Conservation (phyloP, 2,797 vertebrate species). For the Lagorchestes hirsutus region DNA sequence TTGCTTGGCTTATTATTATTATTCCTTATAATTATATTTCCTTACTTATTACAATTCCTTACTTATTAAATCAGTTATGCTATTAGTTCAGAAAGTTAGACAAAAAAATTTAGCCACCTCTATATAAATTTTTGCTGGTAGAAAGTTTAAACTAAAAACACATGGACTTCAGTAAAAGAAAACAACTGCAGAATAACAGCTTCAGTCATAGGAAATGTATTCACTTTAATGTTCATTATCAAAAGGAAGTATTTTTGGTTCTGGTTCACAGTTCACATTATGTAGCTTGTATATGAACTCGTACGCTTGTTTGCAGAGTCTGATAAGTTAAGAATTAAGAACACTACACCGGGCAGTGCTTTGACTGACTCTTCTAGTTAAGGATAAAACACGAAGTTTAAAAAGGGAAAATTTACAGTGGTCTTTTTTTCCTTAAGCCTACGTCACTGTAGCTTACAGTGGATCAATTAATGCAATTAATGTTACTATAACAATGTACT, state of each 20-base stretch:
- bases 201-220: constrained; percentile 38
- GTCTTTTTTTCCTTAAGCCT: neutral
- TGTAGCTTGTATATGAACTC: neutral
- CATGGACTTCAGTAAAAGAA: neutral
- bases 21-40: neutral
- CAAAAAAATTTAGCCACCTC: constrained; percentile 12
- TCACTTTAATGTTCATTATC: constrained; percentile 14
- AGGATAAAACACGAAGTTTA: constrained; percentile 27
- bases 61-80: constrained; percentile 45
- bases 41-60: constrained; percentile 6
- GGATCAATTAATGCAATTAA: neutral
- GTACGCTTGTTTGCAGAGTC: constrained; percentile 1
- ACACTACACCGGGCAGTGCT: constrained; percentile 32
- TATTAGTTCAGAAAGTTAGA: constrained; percentile 8
- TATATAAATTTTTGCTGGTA: neutral
- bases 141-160: constrained; percentile 9
- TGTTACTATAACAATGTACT: neutral
- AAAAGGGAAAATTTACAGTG: constrained; percentile 35
- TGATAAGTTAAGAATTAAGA: constrained; percentile 24
- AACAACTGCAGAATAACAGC: neutral
- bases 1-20: constrained; percentile 2
- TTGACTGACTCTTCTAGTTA: constrained; percentile 21
- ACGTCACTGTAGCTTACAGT: neutral
- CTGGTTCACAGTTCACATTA: constrained; percentile 18
- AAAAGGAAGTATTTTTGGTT: constrained; percentile 42